A percentile compares a stretch with the other conserved stretches of the same genome.
These are phyloP conservation scores for Thalpophila matura DNA, from an alignment of 2,888 invertebrate species.

Conservation along the genomic window DNA sequence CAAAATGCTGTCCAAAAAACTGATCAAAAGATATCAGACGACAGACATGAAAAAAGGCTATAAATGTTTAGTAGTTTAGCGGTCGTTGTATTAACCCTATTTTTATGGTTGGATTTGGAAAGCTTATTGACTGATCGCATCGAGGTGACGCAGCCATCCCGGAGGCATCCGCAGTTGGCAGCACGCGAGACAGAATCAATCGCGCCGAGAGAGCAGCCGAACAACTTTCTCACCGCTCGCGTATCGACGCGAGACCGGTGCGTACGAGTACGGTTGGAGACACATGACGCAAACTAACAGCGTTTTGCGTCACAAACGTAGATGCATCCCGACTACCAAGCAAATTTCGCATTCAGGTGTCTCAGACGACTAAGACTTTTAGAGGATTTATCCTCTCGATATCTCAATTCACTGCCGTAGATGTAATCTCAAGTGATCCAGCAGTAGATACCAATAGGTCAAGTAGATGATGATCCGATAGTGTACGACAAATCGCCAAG, in stretches of 20 bases:
- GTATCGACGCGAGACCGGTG: conserved; percentile 76
- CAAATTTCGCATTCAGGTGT: background rate
- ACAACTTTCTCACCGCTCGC: conserved; percentile 86
- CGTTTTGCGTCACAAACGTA: conserved; percentile 38
- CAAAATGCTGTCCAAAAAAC: conserved; percentile 29
- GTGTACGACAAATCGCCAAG: background rate
- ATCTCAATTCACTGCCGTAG: background rate
- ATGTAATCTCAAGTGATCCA: background rate
- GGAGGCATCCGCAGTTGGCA: conserved; percentile 64
- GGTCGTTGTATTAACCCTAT: background rate
- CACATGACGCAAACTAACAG: conserved; percentile 61
- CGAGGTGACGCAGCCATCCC: conserved; percentile 53
- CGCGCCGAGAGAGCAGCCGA: conserved; percentile 81
- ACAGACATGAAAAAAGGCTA: conserved; percentile 26
- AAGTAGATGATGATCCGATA: background rate
- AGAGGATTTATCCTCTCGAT: background rate
- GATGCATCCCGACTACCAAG: background rate
- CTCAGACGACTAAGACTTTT: background rate
- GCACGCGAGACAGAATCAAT: conserved; percentile 77
- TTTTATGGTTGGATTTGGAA: conserved; percentile 33
- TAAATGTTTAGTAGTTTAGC: conserved; percentile 9
- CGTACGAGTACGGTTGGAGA: conserved; percentile 65
- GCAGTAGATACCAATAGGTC: background rate
- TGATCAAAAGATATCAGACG: conserved; percentile 32
- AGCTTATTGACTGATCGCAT: conserved; percentile 39